These are phyloP conservation scores for Ips typographus DNA, from an alignment of 1,140 invertebrate genomes.

Conservation along the genomic window DNA sequence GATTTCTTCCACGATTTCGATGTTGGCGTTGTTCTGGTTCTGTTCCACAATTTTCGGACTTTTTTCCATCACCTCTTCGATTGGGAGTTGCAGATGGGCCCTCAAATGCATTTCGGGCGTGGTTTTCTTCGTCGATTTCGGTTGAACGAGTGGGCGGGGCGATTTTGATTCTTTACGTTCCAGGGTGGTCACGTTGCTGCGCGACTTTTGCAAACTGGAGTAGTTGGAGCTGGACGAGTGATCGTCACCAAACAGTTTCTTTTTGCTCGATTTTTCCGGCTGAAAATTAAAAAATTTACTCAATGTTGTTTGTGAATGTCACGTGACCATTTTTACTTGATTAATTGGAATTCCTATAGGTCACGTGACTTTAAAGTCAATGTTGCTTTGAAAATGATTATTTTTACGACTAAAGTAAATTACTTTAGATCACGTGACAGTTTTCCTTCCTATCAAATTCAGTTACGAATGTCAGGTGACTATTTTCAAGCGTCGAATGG, in stretches of 20 bases:
- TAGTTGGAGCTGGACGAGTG: constrained; percentile 54
- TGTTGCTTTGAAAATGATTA: no score
- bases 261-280: constrained; percentile 42
- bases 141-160: constrained; percentile 35
- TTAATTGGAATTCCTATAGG: background rate
- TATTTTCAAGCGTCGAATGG: no score
- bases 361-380: background rate
- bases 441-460: no score
- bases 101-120: constrained; percentile 56
- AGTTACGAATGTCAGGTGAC: no score
- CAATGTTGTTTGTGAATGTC: no score
- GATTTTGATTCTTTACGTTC: constrained; percentile 46
- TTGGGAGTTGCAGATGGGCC: constrained; percentile 56
- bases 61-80: constrained; percentile 55
- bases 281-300: constrained; percentile 35
- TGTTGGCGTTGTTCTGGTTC: constrained; percentile 50
- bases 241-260: constrained; percentile 53
- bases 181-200: constrained; percentile 47
- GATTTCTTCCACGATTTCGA: constrained; percentile 50
- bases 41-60: constrained; percentile 49
- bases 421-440: no score
- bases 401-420: no score
- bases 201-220: constrained; percentile 53
- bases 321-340: background rate
- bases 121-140: constrained; percentile 35